Evolutionary conservation across 2,113 vertebrate genomes (phyloP).

Genomic region (Lasiurus cinereus): DNA sequence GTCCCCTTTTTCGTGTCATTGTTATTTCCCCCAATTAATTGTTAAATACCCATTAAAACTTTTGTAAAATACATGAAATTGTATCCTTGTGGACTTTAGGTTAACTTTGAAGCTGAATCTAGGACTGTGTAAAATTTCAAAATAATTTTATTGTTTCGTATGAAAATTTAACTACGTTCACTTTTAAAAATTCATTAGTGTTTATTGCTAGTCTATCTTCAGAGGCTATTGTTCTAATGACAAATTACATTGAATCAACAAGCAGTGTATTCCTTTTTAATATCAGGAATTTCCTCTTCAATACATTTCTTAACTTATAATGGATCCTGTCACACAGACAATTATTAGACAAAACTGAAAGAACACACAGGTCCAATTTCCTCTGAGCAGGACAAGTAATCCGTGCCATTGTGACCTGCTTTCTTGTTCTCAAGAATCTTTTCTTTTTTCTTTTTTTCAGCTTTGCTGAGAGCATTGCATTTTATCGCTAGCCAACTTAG

Average conservation of each 20-base stretch:
- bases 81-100: not conserved
- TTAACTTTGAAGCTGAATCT: conserved; percentile 26
- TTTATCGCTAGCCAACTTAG: conserved; percentile 46
- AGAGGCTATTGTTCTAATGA: not conserved
- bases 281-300: conserved; percentile 30
- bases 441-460: conserved; percentile 35
- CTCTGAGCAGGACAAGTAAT: not conserved
- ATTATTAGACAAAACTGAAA: conserved; percentile 6
- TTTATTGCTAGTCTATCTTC: not conserved
- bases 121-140: conserved; percentile 23
- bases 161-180: not conserved
- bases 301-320: not conserved
- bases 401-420: not conserved
- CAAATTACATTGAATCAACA: conserved; percentile 23
- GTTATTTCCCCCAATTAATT: conserved; percentile 1
- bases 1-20: not conserved
- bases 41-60: not conserved
- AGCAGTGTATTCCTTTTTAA: not conserved
- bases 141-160: conserved; percentile 2
- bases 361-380: not conserved
- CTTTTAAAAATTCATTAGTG: not conserved
- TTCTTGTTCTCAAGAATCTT: conserved; percentile 8
- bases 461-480: not conserved
- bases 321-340: not conserved
- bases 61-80: conserved; percentile 49